Evolutionary conservation across 1,140 invertebrate species (phyloP).

Genomic region (Diabrotica undecimpunctata): DNA sequence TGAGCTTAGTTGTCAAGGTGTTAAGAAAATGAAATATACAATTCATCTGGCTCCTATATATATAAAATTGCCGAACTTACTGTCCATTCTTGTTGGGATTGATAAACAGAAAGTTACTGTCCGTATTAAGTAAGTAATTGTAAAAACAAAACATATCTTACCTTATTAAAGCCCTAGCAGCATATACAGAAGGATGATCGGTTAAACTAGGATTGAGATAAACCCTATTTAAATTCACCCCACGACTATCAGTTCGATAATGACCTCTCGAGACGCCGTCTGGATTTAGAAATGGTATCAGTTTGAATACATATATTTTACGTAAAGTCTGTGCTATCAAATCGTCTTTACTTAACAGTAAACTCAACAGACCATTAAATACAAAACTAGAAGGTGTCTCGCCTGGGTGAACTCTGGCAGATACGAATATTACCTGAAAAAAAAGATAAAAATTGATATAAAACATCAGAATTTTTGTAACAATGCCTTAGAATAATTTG

Average conservation of each 20-base stretch:
- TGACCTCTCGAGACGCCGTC: constrained; percentile 88
- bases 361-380: constrained; percentile 85
- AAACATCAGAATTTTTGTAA: constrained; percentile 13
- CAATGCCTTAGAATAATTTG: neutral
- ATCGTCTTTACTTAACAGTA: constrained; percentile 70
- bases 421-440: constrained; percentile 75
- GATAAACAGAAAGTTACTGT: too few relatives aligned
- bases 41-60: too few relatives aligned
- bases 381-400: constrained; percentile 94
- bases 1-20: too few relatives aligned
- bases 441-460: constrained; percentile 9
- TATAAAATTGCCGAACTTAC: too few relatives aligned
- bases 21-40: too few relatives aligned
- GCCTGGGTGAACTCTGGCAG: constrained; percentile 87
- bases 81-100: too few relatives aligned
- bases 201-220: constrained; percentile 72
- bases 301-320: constrained; percentile 82
- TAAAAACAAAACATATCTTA: constrained; percentile 17
- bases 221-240: constrained; percentile 85
- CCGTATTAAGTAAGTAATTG: too few relatives aligned
- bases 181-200: constrained; percentile 80
- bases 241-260: constrained; percentile 84
- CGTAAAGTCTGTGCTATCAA: constrained; percentile 68
- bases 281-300: constrained; percentile 90
- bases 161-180: constrained; percentile 73